Evolutionary conservation across 2,888 invertebrate species (phyloP).

Genomic region (Orchesella flavescens): DNA sequence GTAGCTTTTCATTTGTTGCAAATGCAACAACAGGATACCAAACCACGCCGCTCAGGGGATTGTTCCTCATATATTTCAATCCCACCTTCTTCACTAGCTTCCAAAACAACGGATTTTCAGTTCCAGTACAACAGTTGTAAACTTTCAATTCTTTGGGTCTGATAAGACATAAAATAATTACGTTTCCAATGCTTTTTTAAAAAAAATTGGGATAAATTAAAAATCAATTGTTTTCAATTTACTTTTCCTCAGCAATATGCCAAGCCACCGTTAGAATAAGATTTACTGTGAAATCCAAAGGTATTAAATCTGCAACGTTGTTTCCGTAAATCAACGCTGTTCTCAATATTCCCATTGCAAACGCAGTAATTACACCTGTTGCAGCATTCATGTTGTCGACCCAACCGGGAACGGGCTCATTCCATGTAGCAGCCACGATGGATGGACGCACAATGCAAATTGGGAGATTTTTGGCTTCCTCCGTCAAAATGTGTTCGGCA

Average conservation of each 20-base stretch:
- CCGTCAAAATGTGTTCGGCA: slow-evolving; percentile 91
- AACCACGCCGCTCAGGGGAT: slow-evolving; percentile 86
- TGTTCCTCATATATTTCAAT: slow-evolving; percentile 88
- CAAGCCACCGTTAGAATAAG: slow-evolving; percentile 76
- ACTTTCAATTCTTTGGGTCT: slow-evolving; percentile 81
- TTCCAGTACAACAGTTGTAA: slow-evolving; percentile 96
- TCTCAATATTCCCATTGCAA: too few relatives aligned
- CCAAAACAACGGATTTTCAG: slow-evolving; percentile 85
- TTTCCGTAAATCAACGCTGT: slow-evolving; percentile 89
- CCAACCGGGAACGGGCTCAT: too few relatives aligned
- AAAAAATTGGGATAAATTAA: too few relatives aligned
- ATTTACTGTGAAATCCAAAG: slow-evolving; percentile 75
- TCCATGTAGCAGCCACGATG: too few relatives aligned
- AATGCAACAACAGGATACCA: too few relatives aligned
- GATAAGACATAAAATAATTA: neutral
- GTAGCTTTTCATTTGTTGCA: too few relatives aligned
- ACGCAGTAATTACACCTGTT: too few relatives aligned
- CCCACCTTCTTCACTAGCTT: slow-evolving; percentile 86
- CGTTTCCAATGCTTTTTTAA: neutral
- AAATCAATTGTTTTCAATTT: too few relatives aligned
- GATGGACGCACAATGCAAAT: too few relatives aligned
- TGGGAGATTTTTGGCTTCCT: slow-evolving; percentile 87
- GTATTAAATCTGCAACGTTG: slow-evolving; percentile 87
- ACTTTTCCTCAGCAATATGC: slow-evolving; percentile 80
- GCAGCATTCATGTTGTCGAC: too few relatives aligned